phyloP scores from a whole-genome alignment of 2,113 vertebrate species.

The Catharus fuscescens region DNA sequence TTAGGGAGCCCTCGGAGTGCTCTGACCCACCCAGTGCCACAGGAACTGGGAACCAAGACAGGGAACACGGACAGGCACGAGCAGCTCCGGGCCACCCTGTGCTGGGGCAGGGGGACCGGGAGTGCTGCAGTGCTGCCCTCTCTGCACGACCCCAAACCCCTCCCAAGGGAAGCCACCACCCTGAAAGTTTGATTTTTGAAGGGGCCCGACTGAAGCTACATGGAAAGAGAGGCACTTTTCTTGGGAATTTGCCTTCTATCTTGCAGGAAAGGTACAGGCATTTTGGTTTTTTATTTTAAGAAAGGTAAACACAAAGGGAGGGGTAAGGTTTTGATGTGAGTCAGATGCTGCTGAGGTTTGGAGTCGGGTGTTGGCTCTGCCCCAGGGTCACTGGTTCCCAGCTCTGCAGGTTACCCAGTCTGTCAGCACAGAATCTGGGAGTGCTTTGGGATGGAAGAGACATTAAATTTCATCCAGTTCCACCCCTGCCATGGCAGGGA shows the following conservation, averaged over 20 bases:
- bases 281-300: not conserved
- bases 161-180: not conserved
- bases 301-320: not conserved
- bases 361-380: not conserved
- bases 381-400: fast-evolving
- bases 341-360: not conserved
- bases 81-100: not conserved
- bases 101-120: not conserved
- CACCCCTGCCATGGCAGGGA: not conserved
- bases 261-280: fast-evolving
- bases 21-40: not conserved
- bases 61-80: fast-evolving
- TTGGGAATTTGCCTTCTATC: not conserved
- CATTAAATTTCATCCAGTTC: fast-evolving
- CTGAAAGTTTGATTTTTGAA: not conserved
- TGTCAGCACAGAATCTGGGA: not conserved
- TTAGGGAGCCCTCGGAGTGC: fast-evolving
- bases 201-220: not conserved
- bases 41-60: fast-evolving
- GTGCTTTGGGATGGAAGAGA: not conserved
- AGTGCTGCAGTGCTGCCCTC: not conserved
- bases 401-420: not conserved
- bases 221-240: not conserved
- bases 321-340: fast-evolving
- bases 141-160: not conserved